phyloP scores from a whole-genome alignment of 2,113 vertebrate genomes.

The Jaculus jaculus region DNA sequence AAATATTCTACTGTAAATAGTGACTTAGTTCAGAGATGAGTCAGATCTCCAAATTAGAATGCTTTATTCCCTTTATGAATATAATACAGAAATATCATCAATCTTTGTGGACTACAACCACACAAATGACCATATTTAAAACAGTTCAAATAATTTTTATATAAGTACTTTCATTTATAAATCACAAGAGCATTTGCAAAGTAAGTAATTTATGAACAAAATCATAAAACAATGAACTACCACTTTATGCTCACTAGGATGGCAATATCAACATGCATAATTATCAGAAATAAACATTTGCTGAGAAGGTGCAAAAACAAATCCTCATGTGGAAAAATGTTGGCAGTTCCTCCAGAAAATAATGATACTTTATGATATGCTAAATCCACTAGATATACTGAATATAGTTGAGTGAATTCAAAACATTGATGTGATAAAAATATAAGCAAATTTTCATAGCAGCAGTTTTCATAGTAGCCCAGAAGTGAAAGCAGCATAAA shows the following conservation, averaged over 20 bases:
- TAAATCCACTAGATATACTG: neutral
- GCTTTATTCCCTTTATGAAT: neutral
- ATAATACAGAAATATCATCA: neutral
- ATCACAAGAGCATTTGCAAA: neutral
- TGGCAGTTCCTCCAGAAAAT: neutral
- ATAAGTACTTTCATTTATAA: neutral
- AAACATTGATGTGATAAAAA: neutral
- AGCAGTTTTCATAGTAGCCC: neutral
- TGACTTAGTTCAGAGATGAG: neutral
- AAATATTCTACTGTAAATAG: neutral
- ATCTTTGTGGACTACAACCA: neutral
- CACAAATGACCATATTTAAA: neutral
- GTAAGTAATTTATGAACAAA: neutral
- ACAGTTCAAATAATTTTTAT: neutral
- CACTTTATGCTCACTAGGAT: neutral
- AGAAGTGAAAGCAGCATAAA: neutral
- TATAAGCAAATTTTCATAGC: neutral
- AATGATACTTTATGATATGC: neutral
- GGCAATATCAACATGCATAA: neutral
- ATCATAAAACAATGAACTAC: neutral
- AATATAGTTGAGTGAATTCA: neutral
- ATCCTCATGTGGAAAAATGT: neutral
- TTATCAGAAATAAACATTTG: neutral
- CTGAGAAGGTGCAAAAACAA: neutral
- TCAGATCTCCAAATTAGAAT: neutral